Base-by-base conservation (phyloP, 1,140 invertebrate species). In the Wasmannia auropunctata region DNA sequence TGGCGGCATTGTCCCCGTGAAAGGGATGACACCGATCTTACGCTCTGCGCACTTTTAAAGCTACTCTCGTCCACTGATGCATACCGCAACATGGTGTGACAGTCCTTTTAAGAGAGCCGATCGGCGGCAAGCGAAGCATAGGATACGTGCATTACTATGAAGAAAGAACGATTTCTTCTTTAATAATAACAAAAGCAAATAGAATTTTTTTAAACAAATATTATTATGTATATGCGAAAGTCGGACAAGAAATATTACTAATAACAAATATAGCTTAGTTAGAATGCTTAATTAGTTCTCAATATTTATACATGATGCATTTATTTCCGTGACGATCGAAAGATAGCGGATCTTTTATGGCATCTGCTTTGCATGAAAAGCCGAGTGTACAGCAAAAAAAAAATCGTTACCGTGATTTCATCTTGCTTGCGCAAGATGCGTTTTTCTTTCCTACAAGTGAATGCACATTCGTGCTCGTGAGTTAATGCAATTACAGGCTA, bases 1-100 rank as follows among this genome's bases (percentile, higher is more conserved):
- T 91, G 62, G 60, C 19, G 67, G 87, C 77, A 93, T 93, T 94
- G 91, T 93, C 10, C 62, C 46, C 67, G 34, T 89, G 76, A 91
- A 91, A 86, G 77, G 90, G 88, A 93, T 91, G 92, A 93, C 92
- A 93, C 89, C 92, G 88, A 91, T 86, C 88, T 86, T 88, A 58
- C 51, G 69, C 70, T 81, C 54, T 10, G 7, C 51, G 56, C 54
- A 43, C 58, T 58, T 72, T 46, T 91, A 11, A 90, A 90, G 88
- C 92, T 91, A 88, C 93, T 93, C 90, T 87, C 51, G 74, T 85
- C 81, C 72, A 87, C 74, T 91, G 91, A 93, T 92, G 90, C 91
- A 93, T 93, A 92, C 91, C 90, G 77, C 89, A 86, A 90, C 77
- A 90, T 49, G 67, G 56, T 37, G 74, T 56, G 88, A 89, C 87